Base-by-base conservation (phyloP, 2,113 vertebrate species). In the Chaenogobius annularis region DNA sequence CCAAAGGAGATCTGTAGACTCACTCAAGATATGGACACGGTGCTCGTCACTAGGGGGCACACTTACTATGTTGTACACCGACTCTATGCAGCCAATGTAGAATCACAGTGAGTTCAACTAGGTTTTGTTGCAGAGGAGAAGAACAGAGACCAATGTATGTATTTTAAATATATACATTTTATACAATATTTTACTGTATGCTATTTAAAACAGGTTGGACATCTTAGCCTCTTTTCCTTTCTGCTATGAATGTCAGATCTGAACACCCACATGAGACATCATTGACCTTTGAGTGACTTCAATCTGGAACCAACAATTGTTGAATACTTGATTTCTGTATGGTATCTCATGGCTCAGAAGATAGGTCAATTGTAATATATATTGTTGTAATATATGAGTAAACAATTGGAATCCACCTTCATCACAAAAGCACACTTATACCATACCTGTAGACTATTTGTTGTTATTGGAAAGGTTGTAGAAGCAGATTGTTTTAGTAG, bases 41-140 rank as follows among this genome's bases (percentile, higher is more conserved):
- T 55, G 37, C 47, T 14, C 40, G 70, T 87, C 90, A 87, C 88
- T 31, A 90, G 89, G 87, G 85, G 90, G 89, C 88, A 81, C 83
- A 87, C 87, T 88, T 90, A 90, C 81, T 81, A 87, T 90, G 77
- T 79, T 85, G 62, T 9, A 40, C 26, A 9, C 35, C 35, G 3
- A 35, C 37, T 40, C 37, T 40, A 40, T 7, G 37, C 78, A 77
- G 72, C 70, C 74, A 77, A 8, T 46, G 19, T 64, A 47, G 62
- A 70, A 58, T 20, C 65, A 84, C 66, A 74, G 78, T 54, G 50
- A 78, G 77, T 80, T 13, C 8, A 71, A 74, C 71, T 72, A 74
- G 69, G 17, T 40, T 37, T 50, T 56, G 12, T 59, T 15, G 5
- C 31, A 69, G n/a, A 56, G 14, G 20, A 63, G 19, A 44, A 72